Conservation (phyloP, 2,888 invertebrate genomes). For the Pasiphila rectangulata region DNA sequence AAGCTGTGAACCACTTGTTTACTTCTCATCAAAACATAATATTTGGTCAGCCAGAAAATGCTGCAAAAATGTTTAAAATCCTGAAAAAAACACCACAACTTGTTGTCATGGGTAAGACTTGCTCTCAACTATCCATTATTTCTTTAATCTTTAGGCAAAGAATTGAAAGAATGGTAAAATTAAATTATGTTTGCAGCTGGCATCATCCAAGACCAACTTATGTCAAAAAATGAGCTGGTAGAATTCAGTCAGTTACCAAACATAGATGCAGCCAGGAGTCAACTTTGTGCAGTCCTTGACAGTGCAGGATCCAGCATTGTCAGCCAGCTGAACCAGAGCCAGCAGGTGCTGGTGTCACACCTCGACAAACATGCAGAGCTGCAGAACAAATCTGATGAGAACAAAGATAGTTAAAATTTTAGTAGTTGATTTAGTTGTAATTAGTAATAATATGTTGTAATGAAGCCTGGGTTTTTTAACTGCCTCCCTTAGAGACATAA, state of each 20-base stretch:
- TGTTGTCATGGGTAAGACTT: slow-evolving; percentile 82
- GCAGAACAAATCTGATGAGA: slow-evolving; percentile 36
- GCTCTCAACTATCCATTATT: too few relatives aligned
- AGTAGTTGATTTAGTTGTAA: slow-evolving; percentile 14
- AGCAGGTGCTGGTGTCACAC: slow-evolving; percentile 84
- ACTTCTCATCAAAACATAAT: slow-evolving; percentile 83
- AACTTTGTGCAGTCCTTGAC: slow-evolving; percentile 85
- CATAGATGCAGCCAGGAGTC: slow-evolving; percentile 83
- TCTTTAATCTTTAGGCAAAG: too few relatives aligned
- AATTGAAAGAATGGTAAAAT: too few relatives aligned
- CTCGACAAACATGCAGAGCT: slow-evolving; percentile 82
- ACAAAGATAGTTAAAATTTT: slow-evolving; percentile 35
- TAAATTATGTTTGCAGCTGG: slow-evolving; percentile 78
- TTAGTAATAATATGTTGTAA: slow-evolving; percentile 32
- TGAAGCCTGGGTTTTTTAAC: slow-evolving; percentile 26
- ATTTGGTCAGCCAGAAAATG: slow-evolving; percentile 85
- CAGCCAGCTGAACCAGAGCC: slow-evolving; percentile 84
- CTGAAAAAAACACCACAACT: slow-evolving; percentile 86
- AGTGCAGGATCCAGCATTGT: slow-evolving; percentile 84
- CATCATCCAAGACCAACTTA: slow-evolving; percentile 85
- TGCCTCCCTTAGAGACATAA: too few relatives aligned
- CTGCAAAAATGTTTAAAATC: slow-evolving; percentile 82
- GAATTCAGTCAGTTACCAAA: slow-evolving; percentile 84
- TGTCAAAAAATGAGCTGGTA: slow-evolving; percentile 85
- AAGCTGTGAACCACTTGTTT: slow-evolving; percentile 83